Percentiles rank a stretch among this genome's conserved stretches.
These are phyloP conservation scores for Emydocephalus ijimae DNA, from an alignment of 2,113 vertebrate genomes.

Conservation along the genomic window DNA sequence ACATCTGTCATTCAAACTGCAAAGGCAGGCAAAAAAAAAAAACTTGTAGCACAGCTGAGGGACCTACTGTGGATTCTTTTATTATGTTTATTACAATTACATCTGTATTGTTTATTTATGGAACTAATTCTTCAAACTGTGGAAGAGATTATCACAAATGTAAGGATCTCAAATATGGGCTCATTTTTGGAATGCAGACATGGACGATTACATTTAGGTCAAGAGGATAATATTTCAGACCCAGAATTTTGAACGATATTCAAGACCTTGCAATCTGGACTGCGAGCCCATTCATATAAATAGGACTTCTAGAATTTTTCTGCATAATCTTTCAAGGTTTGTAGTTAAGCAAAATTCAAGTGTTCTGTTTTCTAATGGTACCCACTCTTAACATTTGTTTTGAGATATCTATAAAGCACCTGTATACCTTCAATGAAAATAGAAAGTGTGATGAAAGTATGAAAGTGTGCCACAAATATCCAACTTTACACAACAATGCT, in stretches of 20 bases:
- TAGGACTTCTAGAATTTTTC: background rate
- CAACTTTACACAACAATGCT: background rate
- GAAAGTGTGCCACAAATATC: background rate
- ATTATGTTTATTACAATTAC: background rate
- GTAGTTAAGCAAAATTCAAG: background rate
- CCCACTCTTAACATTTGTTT: constrained; percentile 1
- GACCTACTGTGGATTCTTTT: background rate
- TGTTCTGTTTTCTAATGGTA: background rate
- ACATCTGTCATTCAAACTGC: background rate
- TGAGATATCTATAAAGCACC: background rate
- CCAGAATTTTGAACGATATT: accelerated
- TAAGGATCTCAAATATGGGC: background rate
- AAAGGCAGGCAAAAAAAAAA: background rate
- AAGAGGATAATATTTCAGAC: accelerated
- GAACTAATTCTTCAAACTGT: background rate
- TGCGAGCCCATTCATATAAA: background rate
- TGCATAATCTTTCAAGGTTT: background rate
- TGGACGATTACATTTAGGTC: background rate
- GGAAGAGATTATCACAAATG: background rate
- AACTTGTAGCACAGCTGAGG: constrained; percentile 5
- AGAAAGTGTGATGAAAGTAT: background rate
- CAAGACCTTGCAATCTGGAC: background rate
- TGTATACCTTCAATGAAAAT: too few species aligned
- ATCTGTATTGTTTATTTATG: constrained; percentile 1
- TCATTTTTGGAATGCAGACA: background rate